Percentiles rank a stretch among this genome's conserved stretches.
Evolutionary conservation across 2,888 invertebrate genomes (phyloP).

Genomic region (Dolomedes plantarius): DNA sequence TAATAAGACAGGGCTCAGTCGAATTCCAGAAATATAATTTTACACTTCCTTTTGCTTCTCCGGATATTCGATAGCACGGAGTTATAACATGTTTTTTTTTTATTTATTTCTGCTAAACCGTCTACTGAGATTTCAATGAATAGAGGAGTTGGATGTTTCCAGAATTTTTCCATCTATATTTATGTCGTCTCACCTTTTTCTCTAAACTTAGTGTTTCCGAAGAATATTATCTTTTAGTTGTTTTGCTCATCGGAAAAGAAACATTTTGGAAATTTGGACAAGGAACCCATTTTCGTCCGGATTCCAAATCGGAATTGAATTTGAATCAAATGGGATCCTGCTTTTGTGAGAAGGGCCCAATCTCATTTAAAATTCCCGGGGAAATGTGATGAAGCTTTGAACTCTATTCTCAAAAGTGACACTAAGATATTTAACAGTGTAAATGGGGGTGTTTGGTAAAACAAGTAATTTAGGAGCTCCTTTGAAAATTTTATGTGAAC

Average conservation of each 20-base stretch:
- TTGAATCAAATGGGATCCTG: constrained; percentile 2
- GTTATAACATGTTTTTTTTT: no score
- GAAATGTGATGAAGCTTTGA: background rate
- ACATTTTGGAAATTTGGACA: background rate
- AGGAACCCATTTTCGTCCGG: background rate
- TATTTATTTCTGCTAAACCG: no score
- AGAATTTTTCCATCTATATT: no score
- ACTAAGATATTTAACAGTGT: background rate
- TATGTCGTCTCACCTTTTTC: background rate
- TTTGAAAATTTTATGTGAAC: background rate
- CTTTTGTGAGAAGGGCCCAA: background rate
- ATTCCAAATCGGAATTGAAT: constrained; percentile 7
- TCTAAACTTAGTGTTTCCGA: background rate
- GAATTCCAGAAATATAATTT: no score
- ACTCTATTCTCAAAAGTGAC: background rate
- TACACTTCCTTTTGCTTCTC: no score
- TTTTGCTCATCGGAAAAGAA: background rate
- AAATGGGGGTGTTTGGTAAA: background rate
- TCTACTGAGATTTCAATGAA: no score
- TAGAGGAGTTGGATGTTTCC: no score
- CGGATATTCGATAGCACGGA: no score
- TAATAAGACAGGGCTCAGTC: no score
- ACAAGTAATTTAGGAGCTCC: background rate
- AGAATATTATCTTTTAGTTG: background rate
- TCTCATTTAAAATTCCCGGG: constrained; percentile 1